A percentile compares a stretch with the other conserved stretches of the same genome.
phyloP scores from a whole-genome alignment of 2,888 invertebrate genomes.

The Sphecodes monilicornis region DNA sequence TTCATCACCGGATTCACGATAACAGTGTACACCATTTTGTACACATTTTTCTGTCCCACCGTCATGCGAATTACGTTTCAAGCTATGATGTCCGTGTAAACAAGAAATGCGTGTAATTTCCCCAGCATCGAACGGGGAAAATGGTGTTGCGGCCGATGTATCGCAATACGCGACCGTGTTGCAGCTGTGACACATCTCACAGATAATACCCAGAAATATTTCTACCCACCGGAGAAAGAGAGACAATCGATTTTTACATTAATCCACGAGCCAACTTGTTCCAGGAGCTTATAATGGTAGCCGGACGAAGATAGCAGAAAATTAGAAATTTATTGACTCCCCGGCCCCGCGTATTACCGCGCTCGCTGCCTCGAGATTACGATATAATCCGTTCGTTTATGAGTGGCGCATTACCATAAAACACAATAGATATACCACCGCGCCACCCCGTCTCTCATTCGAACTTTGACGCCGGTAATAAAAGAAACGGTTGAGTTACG shows the following conservation, averaged over 20 bases:
- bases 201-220: conserved; percentile 64
- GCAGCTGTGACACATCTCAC: conserved; percentile 41
- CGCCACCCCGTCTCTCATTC: background rate
- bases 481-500: conserved; percentile 19
- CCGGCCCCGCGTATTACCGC: conserved; percentile 30
- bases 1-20: background rate
- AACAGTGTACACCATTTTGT: background rate
- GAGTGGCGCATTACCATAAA: conserved; percentile 52
- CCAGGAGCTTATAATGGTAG: conserved; percentile 50
- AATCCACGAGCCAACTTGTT: conserved; percentile 50
- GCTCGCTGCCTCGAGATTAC: conserved; percentile 41
- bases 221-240: conserved; percentile 13
- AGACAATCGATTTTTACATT: conserved; percentile 63
- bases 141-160: conserved; percentile 51
- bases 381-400: conserved; percentile 62
- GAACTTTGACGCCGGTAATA: background rate
- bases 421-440: conserved; percentile 25
- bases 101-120: conserved; percentile 50
- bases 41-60: background rate
- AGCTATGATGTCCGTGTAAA: conserved; percentile 31
- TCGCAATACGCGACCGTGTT: conserved; percentile 37
- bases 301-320: conserved; percentile 56
- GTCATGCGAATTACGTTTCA: conserved; percentile 31
- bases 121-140: conserved; percentile 31
- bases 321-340: conserved; percentile 71